Conservation (phyloP, 2,797 vertebrate genomes). For the Masticophis lateralis region DNA sequence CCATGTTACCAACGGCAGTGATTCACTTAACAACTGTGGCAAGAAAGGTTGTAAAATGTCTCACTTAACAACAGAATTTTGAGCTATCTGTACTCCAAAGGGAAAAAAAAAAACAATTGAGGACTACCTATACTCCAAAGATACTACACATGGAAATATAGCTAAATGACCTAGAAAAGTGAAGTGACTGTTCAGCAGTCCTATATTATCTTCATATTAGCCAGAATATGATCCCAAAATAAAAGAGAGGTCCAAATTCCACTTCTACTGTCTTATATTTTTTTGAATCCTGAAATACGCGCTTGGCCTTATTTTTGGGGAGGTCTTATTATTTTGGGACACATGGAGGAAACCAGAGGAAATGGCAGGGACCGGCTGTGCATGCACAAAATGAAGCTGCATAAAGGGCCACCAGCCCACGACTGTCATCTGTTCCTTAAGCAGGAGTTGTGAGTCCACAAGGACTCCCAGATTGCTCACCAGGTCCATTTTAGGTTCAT, state of each 20-base stretch:
- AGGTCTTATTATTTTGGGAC: too few species aligned
- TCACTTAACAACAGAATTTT: too few species aligned
- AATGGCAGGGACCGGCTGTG: too few species aligned
- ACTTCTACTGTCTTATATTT: background rate
- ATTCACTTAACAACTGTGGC: too few species aligned
- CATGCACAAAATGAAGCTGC: background rate
- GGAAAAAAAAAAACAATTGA: too few species aligned
- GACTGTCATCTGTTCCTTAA: background rate
- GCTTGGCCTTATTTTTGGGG: too few species aligned
- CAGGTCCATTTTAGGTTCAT: background rate
- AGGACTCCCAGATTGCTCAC: background rate
- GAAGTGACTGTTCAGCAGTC: background rate
- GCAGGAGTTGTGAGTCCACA: background rate
- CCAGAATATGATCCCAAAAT: background rate
- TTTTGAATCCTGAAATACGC: too few species aligned
- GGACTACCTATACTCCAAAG: background rate
- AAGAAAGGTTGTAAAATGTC: too few species aligned
- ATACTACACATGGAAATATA: background rate
- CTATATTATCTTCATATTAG: background rate
- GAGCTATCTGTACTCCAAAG: too few species aligned
- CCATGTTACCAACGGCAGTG: too few species aligned
- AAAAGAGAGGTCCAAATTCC: background rate
- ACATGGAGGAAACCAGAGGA: too few species aligned
- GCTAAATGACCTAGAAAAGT: background rate
- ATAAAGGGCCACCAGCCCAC: background rate